Evolutionary conservation across 92 coral and sea anemone genomes (phyloP).

Genomic region (Nematostella vectensis): DNA sequence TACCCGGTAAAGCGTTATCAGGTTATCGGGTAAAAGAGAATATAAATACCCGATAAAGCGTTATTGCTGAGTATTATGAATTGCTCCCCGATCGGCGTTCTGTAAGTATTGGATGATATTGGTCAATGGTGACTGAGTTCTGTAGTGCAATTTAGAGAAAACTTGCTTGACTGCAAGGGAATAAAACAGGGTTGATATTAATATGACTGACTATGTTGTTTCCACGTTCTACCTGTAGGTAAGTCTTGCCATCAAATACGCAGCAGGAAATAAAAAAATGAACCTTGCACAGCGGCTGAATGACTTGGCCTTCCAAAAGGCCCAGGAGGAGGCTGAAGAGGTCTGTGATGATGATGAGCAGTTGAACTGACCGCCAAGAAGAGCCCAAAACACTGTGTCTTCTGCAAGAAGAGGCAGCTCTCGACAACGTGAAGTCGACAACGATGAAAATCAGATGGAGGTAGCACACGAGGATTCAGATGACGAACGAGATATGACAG

Average conservation of each 20-base stretch:
- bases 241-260: constrained; percentile 92
- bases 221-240: constrained; percentile 57
- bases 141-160: no score
- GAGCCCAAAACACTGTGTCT: no score
- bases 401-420: background rate
- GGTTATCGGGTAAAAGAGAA: no score
- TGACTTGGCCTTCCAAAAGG: constrained; percentile 74
- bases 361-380: constrained; percentile 3
- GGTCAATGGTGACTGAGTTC: no score
- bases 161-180: background rate
- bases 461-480: no score
- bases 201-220: no score
- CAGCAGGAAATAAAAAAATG: constrained; percentile 79
- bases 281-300: constrained; percentile 83
- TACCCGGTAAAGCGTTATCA: no score
- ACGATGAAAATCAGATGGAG: constrained; percentile 22
- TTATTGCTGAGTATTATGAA: constrained; percentile 69
- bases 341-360: constrained; percentile 22
- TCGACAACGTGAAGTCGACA: constrained; percentile 16
- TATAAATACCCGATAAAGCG: no score
- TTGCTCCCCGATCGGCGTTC: constrained; percentile 88
- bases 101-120: no score
- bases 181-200: no score
- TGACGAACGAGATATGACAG: no score
- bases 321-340: constrained; percentile 77